Evolutionary conservation across 2,113 vertebrate species (phyloP), one percentile per base, ranked within the genome.

Genomic region (Felis catus): DNA sequence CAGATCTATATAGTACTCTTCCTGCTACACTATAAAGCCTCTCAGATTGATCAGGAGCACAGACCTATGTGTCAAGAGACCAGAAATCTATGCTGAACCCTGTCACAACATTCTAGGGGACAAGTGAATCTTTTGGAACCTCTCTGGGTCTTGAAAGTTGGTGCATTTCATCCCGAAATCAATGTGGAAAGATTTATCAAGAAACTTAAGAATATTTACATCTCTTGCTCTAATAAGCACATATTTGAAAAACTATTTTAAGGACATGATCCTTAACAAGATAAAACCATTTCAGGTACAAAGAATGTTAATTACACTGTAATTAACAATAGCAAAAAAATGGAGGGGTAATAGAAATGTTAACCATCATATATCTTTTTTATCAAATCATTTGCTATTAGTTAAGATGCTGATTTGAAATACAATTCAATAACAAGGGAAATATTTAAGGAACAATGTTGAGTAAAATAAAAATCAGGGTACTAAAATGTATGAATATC

Each of bases 381-480:
- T n/a, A 78, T 31, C 74, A 93, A 70, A 29, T 7, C 48, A 6
- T 36, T 68, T 36, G 66, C 31, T 80, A 58, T 84, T 79, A 91
- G 45, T 71, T 74, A 97, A 91, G 55, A 65, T 83, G 29, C n/a
- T 79, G 45, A 86, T 78, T 85, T 33, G 87, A 61, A 90, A 82
- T 86, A 82, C 16, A 78, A n/a, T 39, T 63, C 16, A 93, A 55
- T 36, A 66, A 58, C 48, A 68, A 74, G 81, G 31, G 66, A 95
- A 87, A 93, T 88, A 70, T 68, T 74, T n/a, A 80, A 68, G 68
- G 82, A 90, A 70, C 31, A 87, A 81, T 91, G 48, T 82, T 76
- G 85, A 89, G 23, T 53, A 78, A 91, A 92, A 89, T 66, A 73
- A 97, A 95, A 96, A 70, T 68, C 29, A 55, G 48, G 31, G 27